Base-by-base conservation (phyloP, 1,140 invertebrate species). In the Popillia japonica region DNA sequence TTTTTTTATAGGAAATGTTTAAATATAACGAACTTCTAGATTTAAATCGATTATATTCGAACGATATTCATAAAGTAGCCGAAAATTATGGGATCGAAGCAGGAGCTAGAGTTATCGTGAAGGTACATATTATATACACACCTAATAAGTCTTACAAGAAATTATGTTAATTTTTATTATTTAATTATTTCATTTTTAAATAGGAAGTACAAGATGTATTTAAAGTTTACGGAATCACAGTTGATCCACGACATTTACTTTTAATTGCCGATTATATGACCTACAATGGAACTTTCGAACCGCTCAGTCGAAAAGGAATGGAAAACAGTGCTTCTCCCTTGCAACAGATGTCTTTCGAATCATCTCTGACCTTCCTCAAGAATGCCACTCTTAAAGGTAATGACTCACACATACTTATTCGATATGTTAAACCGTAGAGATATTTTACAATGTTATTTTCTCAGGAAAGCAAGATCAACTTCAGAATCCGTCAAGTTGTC, bases 221-320 rank as follows among this genome's bases (percentile, higher is more conserved):
- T 86, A 94, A 93, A 83, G 96, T 96, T 3, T 99, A 99, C 85
- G 97, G 97, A 23, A 99, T 99, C 83, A 91, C 92, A 17, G 97
- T 99, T 0, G 96, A 99, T 89, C 92, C 94, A 3, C 90, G 98
- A 44, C 99, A 99, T 91, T 89, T 99, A 78, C 93, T 92, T 0
- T 88, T 99, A 0, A 92, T 99, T 77, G 96, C 98, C 0, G 98
- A 99, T 88, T 99, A 99, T 85, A 99, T 99, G 98, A 99, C 98
- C 0, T 97, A 93, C 83, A 94, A 96, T 84, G 99, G 99, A 0
- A 88, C 88, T 9, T 98, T 95, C 83, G 92, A 94, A 84, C 95
- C 98, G 0, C 92, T 99, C 85, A 99, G 95, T 87, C 89, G 98
- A 40, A 92, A 91, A 84, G 96, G 96, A 6, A 97, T 99, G 90